Base-by-base conservation (phyloP, 2,888 invertebrate genomes). In the Herminia tarsipennalis region DNA sequence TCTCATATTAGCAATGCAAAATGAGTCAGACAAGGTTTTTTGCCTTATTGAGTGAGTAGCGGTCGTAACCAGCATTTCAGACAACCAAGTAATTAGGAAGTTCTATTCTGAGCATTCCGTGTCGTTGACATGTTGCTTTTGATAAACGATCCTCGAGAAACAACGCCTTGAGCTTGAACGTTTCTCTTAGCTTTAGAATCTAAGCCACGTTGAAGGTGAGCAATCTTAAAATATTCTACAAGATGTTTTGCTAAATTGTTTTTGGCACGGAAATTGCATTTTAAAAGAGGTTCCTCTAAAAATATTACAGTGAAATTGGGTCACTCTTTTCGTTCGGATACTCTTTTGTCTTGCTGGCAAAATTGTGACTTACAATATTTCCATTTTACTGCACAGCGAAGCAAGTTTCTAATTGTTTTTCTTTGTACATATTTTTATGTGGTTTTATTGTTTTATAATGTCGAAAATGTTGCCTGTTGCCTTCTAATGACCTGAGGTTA, bases 61-160 rank as follows among this genome's bases (percentile, higher is more conserved):
- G 34, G 21, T 48, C 44, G 33, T 51, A 44, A 51, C 28, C 22
- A 22, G 37, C 47, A 62, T 56, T 56, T 41, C 40, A 62, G 45
- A 56, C 59, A 56, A 29, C 44, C 22, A 56, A 59, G 56, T 48
- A 62, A 62, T 62, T 62, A 53, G 45, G 45, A 41, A 44, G 47
- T 48, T 32, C 47, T 54, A 50, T 56, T 62, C 29, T 12, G 22
- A 47, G 64, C 37, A 25, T 34, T 30, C 20, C 25, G 30, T 64
- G 63, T 61, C 65, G 56, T 66, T 65, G 70, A 68, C 64, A 60
- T 50, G 53, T 46, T 35, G 36, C 35, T 27, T 40, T 61, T 64
- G 56, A 61, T 60, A 47, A 63, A 67, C 52, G 60, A 58, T 38
- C 40, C n/a, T 24, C 24, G 41, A 45, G 46, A 54, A 50, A 53